Evolutionary conservation across 2,797 vertebrate species (phyloP), one percentile per base, ranked within the genome.

Genomic region (Glyptemys insculpta): DNA sequence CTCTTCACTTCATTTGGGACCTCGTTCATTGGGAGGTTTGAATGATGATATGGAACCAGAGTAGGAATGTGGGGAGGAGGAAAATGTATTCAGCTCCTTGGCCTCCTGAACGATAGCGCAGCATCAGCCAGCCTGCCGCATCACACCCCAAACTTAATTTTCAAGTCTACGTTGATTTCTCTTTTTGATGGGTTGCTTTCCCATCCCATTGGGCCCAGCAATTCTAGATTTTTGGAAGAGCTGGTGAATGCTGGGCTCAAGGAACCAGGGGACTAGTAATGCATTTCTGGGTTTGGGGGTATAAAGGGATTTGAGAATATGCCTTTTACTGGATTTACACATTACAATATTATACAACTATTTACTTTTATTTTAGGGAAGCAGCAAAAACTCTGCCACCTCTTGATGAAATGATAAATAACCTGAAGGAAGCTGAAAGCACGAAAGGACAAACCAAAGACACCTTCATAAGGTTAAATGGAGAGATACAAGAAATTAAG

Each of bases 321-420:
- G 14, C 80, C 65, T 86, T 94, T 54, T 47, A 87, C 81, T 82
- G 25, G 12, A 83, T 14, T 93, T 82, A 19, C 25, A 49, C 5
- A 23, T n/a, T 41, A 76, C 0, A 0, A 62, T 79, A 82, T 4
- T 91, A 94, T 19, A 76, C 27, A 5, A 0, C 0, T 41, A 90
- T 90, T 59, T 95, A 79, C 92, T 96, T 95, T 91, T 94, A 72
- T 97, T 96, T 96, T 79, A 99, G 99, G 96, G 97, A 98, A 87
- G 94, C 92, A 96, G 96, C 97, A 53, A 98, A 98, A 93, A 93
- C 88, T 83, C 97, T 98, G 18, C 79, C 9, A 2, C 95, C 98
- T 86, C 93, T 98, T 83, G 96, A 86, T 6, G 97, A 98, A 83
- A 97, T 98, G 37, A 91, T 84, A 90, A 97, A 92, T 81, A 91